phyloP scores from a whole-genome alignment of 2,888 invertebrate genomes.

The Chrysopilus asiliformis region DNA sequence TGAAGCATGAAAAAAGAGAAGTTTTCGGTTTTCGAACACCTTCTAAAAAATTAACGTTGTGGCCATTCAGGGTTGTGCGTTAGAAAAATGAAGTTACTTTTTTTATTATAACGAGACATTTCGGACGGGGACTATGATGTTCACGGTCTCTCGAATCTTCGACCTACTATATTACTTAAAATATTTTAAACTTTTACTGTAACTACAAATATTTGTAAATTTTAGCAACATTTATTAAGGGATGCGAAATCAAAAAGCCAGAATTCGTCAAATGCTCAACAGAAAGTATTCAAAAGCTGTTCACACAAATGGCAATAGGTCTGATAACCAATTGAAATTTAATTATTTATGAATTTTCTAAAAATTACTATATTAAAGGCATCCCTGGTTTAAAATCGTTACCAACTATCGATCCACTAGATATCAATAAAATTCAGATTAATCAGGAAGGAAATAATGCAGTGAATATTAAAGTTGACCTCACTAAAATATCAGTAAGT shows the following conservation, averaged over 20 bases:
- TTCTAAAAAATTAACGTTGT: no score
- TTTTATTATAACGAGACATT: no score
- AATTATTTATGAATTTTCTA: no score
- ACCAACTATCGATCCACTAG: conserved; percentile 51
- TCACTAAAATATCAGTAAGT: conserved; percentile 51
- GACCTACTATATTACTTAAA: no score
- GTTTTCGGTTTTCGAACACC: no score
- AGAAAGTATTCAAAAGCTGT: conserved; percentile 51
- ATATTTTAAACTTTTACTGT: no score
- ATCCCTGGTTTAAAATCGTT: conserved; percentile 38
- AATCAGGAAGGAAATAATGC: conserved; percentile 56
- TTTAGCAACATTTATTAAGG: conserved; percentile 54
- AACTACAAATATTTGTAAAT: conserved; percentile 26
- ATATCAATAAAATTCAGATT: conserved; percentile 52
- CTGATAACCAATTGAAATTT: no score
- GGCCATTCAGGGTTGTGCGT: no score
- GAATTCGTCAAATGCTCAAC: conserved; percentile 54
- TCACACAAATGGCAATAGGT: conserved; percentile 42
- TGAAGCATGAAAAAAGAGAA: no score
- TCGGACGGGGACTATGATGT: no score
- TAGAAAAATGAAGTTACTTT: no score
- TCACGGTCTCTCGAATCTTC: no score
- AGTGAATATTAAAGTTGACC: conserved; percentile 57
- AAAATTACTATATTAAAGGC: conserved; percentile 22
- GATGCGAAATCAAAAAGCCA: conserved; percentile 49